phyloP scores from a whole-genome alignment of 1,140 invertebrate genomes.

The Oedothorax gibbosus region DNA sequence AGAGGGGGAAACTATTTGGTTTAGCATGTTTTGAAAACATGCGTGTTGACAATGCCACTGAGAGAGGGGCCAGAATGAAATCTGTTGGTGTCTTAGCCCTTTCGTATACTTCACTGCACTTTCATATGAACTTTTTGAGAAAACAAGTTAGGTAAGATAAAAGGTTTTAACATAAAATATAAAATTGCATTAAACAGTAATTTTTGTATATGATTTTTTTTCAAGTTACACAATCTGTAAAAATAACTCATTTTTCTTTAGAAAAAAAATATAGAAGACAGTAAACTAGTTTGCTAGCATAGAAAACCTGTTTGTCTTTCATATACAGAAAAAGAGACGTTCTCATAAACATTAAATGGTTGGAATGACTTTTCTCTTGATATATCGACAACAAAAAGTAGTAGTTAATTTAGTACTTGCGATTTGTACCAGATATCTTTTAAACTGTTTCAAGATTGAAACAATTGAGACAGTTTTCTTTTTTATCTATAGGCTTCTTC shows the following conservation, averaged over 20 bases:
- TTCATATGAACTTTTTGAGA: constrained; percentile 70
- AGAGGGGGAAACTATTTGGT: constrained; percentile 68
- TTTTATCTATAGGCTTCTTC: constrained; percentile 67
- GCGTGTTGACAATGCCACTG: constrained; percentile 69
- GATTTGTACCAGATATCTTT: too few relatives aligned
- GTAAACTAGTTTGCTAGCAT: too few relatives aligned
- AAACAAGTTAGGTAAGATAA: constrained; percentile 69
- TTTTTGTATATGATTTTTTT: too few relatives aligned
- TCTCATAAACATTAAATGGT: too few relatives aligned
- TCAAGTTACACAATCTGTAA: too few relatives aligned
- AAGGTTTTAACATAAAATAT: background rate
- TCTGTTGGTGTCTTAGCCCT: constrained; percentile 70
- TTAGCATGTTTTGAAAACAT: constrained; percentile 71
- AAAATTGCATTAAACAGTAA: too few relatives aligned
- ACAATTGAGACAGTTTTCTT: background rate
- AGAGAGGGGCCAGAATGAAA: constrained; percentile 71
- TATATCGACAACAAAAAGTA: background rate
- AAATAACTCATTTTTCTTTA: too few relatives aligned
- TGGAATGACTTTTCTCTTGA: background rate
- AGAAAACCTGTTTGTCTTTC: too few relatives aligned
- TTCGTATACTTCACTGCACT: constrained; percentile 68
- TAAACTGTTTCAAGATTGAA: background rate
- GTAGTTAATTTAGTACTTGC: too few relatives aligned
- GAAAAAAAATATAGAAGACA: too few relatives aligned
- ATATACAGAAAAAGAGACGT: too few relatives aligned